Evolutionary conservation across 2,113 vertebrate species (phyloP), one percentile per base, ranked within the genome.

Genomic region (Ammodytes marinus): DNA sequence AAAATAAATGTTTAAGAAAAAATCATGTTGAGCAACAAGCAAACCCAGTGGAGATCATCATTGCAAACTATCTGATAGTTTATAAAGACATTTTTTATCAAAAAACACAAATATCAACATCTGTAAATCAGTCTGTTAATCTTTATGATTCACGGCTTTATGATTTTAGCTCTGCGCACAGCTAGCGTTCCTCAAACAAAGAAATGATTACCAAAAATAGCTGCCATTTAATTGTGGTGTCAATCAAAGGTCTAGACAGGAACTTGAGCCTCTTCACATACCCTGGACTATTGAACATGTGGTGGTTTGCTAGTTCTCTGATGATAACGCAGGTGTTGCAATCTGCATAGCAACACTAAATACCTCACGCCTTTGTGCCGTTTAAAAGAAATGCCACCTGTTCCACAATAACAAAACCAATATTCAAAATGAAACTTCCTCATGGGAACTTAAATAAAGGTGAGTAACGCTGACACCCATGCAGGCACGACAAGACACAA

Each of bases 401-500:
- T 50, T 50, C 27, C 6, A 10, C 59, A 63, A 55, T 12, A 55
- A 81, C 8, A 69, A 55, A 74, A 75, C 12, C 5, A 70, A 68
- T 43, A 85, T 67, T 57, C n/a, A 17, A 61, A 67, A 15, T 5
- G 47, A 1, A 46, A 77, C 73, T 43, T 78, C 61, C 52, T 65
- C 39, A 52, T 14, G 46, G 54, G 2, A 35, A 45, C 58, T 27
- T 69, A 35, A 69, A 72, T 3, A 83, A 52, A 7, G 54, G 53
- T 43, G 47, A 55, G 72, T 45, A 35, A 27, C 3, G 6, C 77
- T 37, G 17, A 72, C 8, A 47, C 4, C 19, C 39, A 66, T 50
- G 17, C 43, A 58, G 27, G 19, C 49, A 55, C 27, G 35, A 45
- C 17, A 37, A 37, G 19, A 72, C 65, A 76, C 37, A 52, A 45